Conservation (phyloP, 2,888 invertebrate species). For the Drosophila helvetica region DNA sequence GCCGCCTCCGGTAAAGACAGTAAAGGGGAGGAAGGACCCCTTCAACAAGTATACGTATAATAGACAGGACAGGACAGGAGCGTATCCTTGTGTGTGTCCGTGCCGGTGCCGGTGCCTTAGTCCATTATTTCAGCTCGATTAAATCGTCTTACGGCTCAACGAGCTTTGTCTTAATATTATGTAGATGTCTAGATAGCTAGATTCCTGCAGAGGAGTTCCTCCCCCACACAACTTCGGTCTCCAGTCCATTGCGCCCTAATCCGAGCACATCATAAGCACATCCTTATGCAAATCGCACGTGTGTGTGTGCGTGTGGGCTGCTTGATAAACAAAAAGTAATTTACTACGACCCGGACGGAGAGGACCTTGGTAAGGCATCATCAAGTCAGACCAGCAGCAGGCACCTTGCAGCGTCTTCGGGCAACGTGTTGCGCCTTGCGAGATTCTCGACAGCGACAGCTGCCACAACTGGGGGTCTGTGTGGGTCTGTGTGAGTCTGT, state of each 20-base stretch:
- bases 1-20: background rate
- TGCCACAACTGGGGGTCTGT: constrained; percentile 35
- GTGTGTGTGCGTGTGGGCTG: constrained; percentile 38
- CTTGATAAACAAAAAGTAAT: constrained; percentile 79
- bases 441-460: constrained; percentile 63
- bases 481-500: background rate
- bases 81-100: constrained; percentile 15
- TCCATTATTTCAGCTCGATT: constrained; percentile 80
- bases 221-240: constrained; percentile 8
- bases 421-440: constrained; percentile 76
- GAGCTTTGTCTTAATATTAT: constrained; percentile 78
- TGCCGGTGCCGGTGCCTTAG: constrained; percentile 46
- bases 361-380: constrained; percentile 36
- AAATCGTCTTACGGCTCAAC: constrained; percentile 79
- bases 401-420: constrained; percentile 65
- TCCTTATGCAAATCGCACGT: constrained; percentile 73
- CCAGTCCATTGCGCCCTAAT: constrained; percentile 72
- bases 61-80: constrained; percentile 20
- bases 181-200: constrained; percentile 72
- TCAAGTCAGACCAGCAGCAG: constrained; percentile 19
- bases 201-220: constrained; percentile 7
- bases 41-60: constrained; percentile 48
- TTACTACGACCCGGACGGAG: constrained; percentile 60
- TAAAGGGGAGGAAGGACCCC: background rate
- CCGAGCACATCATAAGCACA: constrained; percentile 75